phyloP scores from a whole-genome alignment of 2,888 invertebrate genomes.

The Xestoiulus laeticollis region DNA sequence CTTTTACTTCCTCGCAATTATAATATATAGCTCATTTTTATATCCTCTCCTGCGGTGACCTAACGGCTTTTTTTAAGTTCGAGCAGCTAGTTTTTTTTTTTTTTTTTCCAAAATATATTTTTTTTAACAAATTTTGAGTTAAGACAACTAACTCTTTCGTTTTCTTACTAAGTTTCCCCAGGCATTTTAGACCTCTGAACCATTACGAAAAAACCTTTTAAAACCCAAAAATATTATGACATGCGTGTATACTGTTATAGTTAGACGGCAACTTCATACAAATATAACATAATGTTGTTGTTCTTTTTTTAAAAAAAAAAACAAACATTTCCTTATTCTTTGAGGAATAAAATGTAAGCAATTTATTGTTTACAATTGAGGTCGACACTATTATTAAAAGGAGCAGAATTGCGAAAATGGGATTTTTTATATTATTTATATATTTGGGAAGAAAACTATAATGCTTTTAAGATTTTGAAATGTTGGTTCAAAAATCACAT shows the following conservation, averaged over 20 bases:
- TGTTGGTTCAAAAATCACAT: no score
- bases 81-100: neutral
- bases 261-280: neutral
- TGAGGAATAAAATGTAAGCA: neutral
- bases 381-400: neutral
- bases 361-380: neutral
- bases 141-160: neutral
- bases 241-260: neutral
- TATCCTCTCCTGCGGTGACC: neutral
- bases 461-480: no score
- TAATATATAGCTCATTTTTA: neutral
- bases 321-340: neutral
- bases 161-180: neutral
- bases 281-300: no score
- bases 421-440: no score
- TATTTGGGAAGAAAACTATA: no score
- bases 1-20: neutral
- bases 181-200: neutral
- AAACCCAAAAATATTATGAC: neutral
- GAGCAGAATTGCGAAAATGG: neutral
- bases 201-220: neutral
- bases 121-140: neutral
- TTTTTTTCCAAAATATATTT: neutral
- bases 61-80: neutral
- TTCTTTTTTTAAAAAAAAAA: neutral